Conservation (phyloP, 1,140 invertebrate genomes). For the Physella acuta region DNA sequence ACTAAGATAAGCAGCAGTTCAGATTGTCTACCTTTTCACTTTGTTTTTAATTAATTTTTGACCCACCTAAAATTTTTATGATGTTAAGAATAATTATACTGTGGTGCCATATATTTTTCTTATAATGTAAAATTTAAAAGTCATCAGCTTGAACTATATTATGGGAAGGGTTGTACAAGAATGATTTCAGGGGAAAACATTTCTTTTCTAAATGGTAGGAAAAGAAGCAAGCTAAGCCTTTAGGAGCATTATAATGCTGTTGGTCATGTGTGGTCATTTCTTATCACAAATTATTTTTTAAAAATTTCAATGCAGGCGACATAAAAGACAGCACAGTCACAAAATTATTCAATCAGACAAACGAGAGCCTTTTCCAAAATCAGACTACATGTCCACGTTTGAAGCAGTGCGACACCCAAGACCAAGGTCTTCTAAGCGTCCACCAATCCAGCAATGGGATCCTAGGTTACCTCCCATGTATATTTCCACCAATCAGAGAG, state of each 20-base stretch:
- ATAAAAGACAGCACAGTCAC: constrained; percentile 28
- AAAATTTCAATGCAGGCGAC: constrained; percentile 35
- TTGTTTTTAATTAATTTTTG: neutral
- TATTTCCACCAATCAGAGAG: constrained; percentile 49
- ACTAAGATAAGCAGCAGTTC: neutral
- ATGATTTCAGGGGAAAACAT: too few relatives aligned
- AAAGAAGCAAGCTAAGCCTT: too few relatives aligned
- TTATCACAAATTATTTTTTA: too few relatives aligned
- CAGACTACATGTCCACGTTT: constrained; percentile 41
- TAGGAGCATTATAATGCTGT: too few relatives aligned
- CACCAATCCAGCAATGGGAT: constrained; percentile 32
- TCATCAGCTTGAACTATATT: too few relatives aligned
- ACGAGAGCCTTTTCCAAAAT: constrained; percentile 31
- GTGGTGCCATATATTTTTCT: neutral
- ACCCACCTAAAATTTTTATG: neutral
- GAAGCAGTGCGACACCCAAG: constrained; percentile 39
- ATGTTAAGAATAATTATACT: neutral
- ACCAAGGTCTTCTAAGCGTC: constrained; percentile 52
- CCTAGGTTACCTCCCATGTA: constrained; percentile 44
- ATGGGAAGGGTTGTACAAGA: too few relatives aligned
- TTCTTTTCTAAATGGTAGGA: too few relatives aligned
- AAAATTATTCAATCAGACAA: constrained; percentile 4
- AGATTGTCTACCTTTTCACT: neutral
- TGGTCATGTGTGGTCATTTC: too few relatives aligned
- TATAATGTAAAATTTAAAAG: neutral